Evolutionary conservation across 2,797 vertebrate species (phyloP).

Genomic region (Apogon talboti): DNA sequence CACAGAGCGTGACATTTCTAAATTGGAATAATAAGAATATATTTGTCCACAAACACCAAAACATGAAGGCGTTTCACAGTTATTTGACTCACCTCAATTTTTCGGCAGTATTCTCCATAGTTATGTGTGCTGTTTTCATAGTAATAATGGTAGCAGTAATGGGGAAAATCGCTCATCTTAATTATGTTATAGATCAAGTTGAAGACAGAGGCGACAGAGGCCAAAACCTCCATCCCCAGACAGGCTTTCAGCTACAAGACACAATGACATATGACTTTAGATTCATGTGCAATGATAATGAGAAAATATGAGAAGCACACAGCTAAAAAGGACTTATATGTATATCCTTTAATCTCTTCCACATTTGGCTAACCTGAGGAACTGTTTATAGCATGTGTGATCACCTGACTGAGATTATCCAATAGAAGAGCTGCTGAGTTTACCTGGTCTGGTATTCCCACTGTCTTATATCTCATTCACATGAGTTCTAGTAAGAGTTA

Average conservation of each 20-base stretch:
- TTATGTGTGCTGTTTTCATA: accelerated
- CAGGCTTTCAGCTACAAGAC: constrained; percentile 71
- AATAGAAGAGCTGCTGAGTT: too few relatives aligned
- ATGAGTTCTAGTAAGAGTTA: too few relatives aligned
- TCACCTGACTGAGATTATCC: too few relatives aligned
- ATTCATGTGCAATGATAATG: not conserved
- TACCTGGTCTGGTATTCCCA: too few relatives aligned
- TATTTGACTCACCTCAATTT: constrained; percentile 36
- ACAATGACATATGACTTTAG: not conserved
- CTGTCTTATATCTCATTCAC: too few relatives aligned
- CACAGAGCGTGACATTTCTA: not conserved
- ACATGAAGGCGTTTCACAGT: not conserved
- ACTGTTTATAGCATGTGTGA: too few relatives aligned
- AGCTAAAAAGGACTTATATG: too few relatives aligned
- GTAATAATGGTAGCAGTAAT: not conserved
- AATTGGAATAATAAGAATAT: not conserved
- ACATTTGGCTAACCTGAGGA: too few relatives aligned
- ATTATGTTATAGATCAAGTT: constrained; percentile 22
- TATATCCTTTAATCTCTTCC: too few relatives aligned
- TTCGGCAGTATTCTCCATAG: accelerated
- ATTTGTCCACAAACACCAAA: too few relatives aligned
- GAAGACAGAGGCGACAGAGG: constrained; percentile 29
- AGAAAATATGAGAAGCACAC: too few relatives aligned
- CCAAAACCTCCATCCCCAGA: constrained; percentile 73
- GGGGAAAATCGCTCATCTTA: accelerated